Evolutionary conservation across 1,140 invertebrate genomes (phyloP).

Genomic region (honey bee (Apis mellifera)): Amel_HAv3.1 CM009939.2:9818501-9819000

Average conservation of each 20-base stretch:
- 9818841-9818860: not conserved
- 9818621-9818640: not conserved
- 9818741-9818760: not conserved
- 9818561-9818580: not conserved
- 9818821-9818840: not conserved
- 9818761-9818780: not conserved
- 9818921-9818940: constrained; percentile 38
- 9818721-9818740: not conserved
- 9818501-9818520: not conserved
- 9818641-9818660: not conserved
- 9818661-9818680: not conserved
- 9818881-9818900: constrained; percentile 20
- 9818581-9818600: not conserved
- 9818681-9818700: not conserved
- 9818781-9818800: not conserved
- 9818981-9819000: constrained; percentile 18
- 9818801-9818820: constrained; percentile 8
- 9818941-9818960: constrained; percentile 48
- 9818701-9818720: not conserved
- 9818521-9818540: not conserved
- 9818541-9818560: not conserved
- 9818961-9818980: not conserved
- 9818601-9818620: not conserved
- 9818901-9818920: constrained; percentile 25
- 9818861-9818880: not conserved